phyloP scores from a whole-genome alignment of 2,888 invertebrate genomes.

The Terebella lapidaria region DNA sequence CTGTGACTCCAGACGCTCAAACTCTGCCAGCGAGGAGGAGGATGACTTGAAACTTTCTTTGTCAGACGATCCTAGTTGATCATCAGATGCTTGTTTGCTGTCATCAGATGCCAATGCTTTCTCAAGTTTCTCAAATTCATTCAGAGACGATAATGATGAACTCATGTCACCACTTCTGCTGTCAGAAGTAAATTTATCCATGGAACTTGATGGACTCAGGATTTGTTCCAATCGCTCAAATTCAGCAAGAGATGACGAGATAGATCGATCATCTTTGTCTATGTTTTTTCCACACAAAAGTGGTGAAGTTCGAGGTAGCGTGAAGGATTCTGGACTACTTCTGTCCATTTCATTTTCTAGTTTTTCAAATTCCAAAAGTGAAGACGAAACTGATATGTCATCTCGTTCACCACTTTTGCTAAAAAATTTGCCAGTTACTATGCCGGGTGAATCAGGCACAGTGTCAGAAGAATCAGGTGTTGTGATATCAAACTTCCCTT shows the following conservation, averaged over 20 bases:
- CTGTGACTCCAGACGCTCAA: conserved; percentile 46
- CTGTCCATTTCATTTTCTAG: conserved; percentile 26
- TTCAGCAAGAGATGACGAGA: conserved; percentile 81
- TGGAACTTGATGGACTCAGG: conserved; percentile 56
- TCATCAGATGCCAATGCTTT: conserved; percentile 22
- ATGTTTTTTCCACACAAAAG: not conserved
- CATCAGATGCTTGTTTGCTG: conserved; percentile 55
- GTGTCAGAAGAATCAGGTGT: conserved; percentile 56
- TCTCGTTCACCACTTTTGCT: conserved; percentile 75
- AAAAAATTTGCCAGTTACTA: conserved; percentile 59
- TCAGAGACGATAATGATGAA: conserved; percentile 63
- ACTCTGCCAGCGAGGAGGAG: conserved; percentile 45
- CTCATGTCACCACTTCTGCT: conserved; percentile 37
- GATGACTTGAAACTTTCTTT: conserved; percentile 44
- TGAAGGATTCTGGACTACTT: conserved; percentile 15
- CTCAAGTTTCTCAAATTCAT: conserved; percentile 67
- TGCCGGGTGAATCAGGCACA: conserved; percentile 67
- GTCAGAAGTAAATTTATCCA: conserved; percentile 54
- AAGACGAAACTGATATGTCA: conserved; percentile 66
- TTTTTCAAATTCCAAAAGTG: conserved; percentile 26
- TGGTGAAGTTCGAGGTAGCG: not conserved
- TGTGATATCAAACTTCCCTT: conserved; percentile 12
- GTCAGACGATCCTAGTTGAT: conserved; percentile 28
- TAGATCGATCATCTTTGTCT: conserved; percentile 74
- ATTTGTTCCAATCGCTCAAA: conserved; percentile 65